phyloP scores from a whole-genome alignment of 2,113 vertebrate species.

The Carassius gibelio region DNA sequence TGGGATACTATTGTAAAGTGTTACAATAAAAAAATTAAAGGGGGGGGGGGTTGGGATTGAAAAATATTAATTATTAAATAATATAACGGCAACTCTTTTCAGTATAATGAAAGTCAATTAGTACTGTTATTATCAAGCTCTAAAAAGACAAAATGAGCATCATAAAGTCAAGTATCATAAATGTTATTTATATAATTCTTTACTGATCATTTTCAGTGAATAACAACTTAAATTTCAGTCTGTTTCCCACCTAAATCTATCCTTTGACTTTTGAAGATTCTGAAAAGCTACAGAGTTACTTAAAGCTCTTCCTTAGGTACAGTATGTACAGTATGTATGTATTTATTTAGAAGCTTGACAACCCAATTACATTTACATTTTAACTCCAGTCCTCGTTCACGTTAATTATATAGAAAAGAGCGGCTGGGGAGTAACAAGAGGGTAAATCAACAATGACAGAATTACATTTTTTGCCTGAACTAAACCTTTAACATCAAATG shows the following conservation, averaged over 20 bases:
- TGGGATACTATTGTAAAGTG: too few relatives aligned
- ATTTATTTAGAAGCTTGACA: not conserved
- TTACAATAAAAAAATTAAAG: too few relatives aligned
- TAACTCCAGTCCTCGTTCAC: not conserved
- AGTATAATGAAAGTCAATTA: too few relatives aligned
- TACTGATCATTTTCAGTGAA: too few relatives aligned
- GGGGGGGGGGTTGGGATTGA: too few relatives aligned
- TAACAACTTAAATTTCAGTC: not conserved
- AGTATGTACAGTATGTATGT: not conserved
- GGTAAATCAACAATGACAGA: not conserved
- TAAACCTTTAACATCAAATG: constrained; percentile 3
- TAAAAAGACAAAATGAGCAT: too few relatives aligned
- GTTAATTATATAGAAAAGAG: not conserved
- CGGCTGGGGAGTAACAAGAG: not conserved
- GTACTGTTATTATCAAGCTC: too few relatives aligned
- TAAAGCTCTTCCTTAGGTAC: too few relatives aligned
- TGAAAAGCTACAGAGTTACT: not conserved
- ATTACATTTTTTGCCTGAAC: not conserved
- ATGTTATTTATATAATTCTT: too few relatives aligned
- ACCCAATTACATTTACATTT: not conserved
- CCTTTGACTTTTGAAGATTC: not conserved
- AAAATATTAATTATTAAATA: too few relatives aligned
- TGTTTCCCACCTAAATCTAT: not conserved
- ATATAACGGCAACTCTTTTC: too few relatives aligned
- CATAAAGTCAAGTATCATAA: too few relatives aligned